Conservation (phyloP, 2,888 invertebrate genomes). For the Ochropleura leucogaster region DNA sequence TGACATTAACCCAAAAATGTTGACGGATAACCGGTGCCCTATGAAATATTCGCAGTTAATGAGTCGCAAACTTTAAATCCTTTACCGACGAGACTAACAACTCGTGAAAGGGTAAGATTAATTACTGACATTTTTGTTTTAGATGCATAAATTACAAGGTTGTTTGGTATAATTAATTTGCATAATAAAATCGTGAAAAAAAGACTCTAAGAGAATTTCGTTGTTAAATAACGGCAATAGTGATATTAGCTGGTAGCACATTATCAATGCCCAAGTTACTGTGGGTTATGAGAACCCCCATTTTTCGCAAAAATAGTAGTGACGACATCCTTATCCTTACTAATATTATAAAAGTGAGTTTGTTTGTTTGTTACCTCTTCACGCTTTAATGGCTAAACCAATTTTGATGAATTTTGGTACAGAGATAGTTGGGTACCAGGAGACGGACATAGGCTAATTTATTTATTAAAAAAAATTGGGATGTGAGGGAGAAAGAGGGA, state of each 20-base stretch:
- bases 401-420: too few relatives aligned
- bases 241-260: background rate
- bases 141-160: conserved; percentile 51
- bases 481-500: too few relatives aligned
- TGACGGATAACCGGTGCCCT: conserved; percentile 58
- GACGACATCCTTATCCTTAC: too few relatives aligned
- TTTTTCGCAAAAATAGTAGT: too few relatives aligned
- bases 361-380: too few relatives aligned
- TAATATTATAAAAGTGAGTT: too few relatives aligned
- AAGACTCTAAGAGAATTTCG: background rate
- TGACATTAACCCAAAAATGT: conserved; percentile 55
- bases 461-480: too few relatives aligned
- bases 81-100: conserved; percentile 79
- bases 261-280: too few relatives aligned
- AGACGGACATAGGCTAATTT: too few relatives aligned
- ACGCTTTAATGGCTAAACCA: too few relatives aligned
- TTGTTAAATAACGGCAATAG: background rate
- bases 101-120: conserved; percentile 90
- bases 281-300: too few relatives aligned
- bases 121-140: conserved; percentile 84
- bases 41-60: conserved; percentile 81
- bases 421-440: too few relatives aligned
- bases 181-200: background rate
- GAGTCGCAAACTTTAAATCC: conserved; percentile 81
- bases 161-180: conserved; percentile 26